Evolutionary conservation across 2,797 vertebrate species (phyloP), one percentile per base, ranked within the genome.

Genomic region (Coranthus polyacanthus): DNA sequence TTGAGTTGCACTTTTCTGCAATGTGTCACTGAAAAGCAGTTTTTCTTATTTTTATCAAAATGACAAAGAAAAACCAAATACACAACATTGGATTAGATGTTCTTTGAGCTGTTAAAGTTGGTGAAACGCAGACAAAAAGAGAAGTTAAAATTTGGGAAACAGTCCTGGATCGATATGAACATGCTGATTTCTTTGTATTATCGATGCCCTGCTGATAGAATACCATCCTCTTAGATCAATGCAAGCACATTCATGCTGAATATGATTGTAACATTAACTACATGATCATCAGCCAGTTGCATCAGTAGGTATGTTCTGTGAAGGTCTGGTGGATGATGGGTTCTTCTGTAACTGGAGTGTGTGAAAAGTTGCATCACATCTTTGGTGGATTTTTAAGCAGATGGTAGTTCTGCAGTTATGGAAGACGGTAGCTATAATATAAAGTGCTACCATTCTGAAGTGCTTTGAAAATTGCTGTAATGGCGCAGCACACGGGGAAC

Each of bases 381-480:
- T 45, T 15, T 38, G 47, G 49, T 29, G 6, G 21, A 56, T 22
- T 38, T 78, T 39, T 54, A 47, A 75, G 57, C 70, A 84, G 63
- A 81, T 67, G 67, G 59, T 47, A 41, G 42, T 36, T 42, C 69
- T 58, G 58, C 77, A 64, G 55, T 78, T 64, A 78, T 37, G 44
- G 62, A 76, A 47, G 49, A 78, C 61, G 46, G 62, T 62, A 24
- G 53, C 68, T 52, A 36, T 71, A 62, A 79, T 75, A 32, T 77
- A 44, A 82, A 76, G 75, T 55, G 34, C 56, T 61, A 49, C 39
- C 42, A 47, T 21, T 70, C 21, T 54, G 12, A 73, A 72, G 46
- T 49, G 53, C 44, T 72, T 72, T 51, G 53, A 76, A 76, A 80
- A 82, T 46, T 68, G 71, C 62, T 54, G 37, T 79, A 72, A 77